Conservation (phyloP, 2,113 vertebrate species). For the Pluvianellus socialis region DNA sequence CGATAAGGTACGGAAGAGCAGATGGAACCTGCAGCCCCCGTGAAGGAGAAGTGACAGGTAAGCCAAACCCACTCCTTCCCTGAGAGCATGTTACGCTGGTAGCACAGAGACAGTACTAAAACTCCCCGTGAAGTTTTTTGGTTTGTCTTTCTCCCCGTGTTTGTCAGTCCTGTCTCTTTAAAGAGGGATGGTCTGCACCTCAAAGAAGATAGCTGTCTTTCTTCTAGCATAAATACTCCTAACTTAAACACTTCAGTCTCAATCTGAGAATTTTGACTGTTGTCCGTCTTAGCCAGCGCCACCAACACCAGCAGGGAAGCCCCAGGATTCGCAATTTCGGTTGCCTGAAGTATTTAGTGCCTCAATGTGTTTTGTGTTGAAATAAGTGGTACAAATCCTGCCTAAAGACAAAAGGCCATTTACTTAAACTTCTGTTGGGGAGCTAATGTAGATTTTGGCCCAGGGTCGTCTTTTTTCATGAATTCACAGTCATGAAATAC, state of each 20-base stretch:
- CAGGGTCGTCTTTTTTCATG: not conserved
- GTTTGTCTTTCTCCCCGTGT: not conserved
- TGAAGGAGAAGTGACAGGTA: not conserved
- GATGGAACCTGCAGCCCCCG: not conserved
- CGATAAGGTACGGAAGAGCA: not conserved
- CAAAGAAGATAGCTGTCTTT: not conserved
- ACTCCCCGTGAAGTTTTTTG: too few species aligned
- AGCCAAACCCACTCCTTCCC: not conserved
- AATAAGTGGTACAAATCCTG: not conserved
- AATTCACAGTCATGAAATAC: not conserved
- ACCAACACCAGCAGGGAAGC: not conserved
- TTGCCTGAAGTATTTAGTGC: not conserved
- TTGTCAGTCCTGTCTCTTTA: not conserved
- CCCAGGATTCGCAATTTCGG: accelerated
- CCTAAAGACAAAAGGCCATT: not conserved
- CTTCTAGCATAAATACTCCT: not conserved
- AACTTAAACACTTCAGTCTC: too few species aligned
- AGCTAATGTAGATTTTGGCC: not conserved
- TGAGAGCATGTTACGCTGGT: accelerated
- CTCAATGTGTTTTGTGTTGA: not conserved
- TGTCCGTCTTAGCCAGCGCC: not conserved
- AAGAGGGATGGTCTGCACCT: not conserved
- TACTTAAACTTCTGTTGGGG: not conserved
- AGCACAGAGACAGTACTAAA: accelerated
- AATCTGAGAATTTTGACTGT: not conserved